Evolutionary conservation across 2,113 vertebrate genomes (phyloP), one percentile per base, ranked within the genome.

Genomic region (Baryphthengus martii): DNA sequence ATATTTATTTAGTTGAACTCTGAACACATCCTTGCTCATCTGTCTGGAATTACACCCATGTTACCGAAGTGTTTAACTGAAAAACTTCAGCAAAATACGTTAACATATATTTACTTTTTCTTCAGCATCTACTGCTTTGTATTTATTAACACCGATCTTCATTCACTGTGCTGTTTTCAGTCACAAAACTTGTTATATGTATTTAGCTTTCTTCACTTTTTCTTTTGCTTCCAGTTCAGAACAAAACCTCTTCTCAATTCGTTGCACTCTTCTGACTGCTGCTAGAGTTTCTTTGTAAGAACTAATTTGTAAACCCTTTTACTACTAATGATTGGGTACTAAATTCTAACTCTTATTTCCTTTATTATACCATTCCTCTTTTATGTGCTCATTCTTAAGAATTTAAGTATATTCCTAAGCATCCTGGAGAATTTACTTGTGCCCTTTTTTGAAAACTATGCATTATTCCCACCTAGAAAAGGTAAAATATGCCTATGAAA

Each of bases 391-490:
- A 40, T 65, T 65, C 37, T 87, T 88, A 96, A 96, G 76, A 75
- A 35, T 49, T 81, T 85, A 82, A 47, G 47, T 94, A 33, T 73
- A 79, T 72, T 94, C 65, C 28, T 94, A 85, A 91, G 49, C 28
- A 65, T 61, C 35, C 28, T 86, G 68, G 49, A 47, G 52, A 94
- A 85, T 88, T 90, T 93, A 26, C 13, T 94, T 83, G 42, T 93
- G 76, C 93, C 20, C 24, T 89, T 78, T 95, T 74, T 61, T 95
- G 62, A 91, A 96, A 95, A 61, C n/a, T 85, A 10, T 14, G 7
- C 14, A 18, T 23, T 52, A 17, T 20, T 78, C 10, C 67, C 7
- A 35, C 23, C 4, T 33, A 81, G 25, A 81, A 93, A 53, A n/a
- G 42, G 39, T 89, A 53, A 92, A 93, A 92, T 76, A 61, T 39